phyloP scores from a whole-genome alignment of 2,797 vertebrate genomes.

The Lerista edwardsae region DNA sequence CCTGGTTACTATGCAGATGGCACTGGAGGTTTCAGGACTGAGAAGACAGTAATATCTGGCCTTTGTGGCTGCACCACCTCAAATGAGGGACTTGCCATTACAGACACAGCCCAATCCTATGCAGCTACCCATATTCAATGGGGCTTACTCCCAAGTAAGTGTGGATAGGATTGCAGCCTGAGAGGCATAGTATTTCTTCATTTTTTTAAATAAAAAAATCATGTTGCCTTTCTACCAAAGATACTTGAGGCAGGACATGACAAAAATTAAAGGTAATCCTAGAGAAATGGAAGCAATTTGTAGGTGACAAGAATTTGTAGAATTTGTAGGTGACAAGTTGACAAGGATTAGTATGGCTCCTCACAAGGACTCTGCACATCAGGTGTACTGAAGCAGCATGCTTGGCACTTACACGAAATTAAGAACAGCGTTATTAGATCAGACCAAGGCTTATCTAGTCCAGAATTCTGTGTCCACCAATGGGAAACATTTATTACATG shows the following conservation, averaged over 20 bases:
- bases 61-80: neutral
- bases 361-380: neutral
- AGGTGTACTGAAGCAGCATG: neutral
- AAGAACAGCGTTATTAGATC: neutral
- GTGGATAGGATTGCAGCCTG: no score
- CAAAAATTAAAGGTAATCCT: no score
- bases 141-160: no score
- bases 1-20: neutral
- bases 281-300: neutral
- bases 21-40: neutral
- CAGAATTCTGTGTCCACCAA: neutral
- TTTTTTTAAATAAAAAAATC: no score
- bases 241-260: no score
- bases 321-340: neutral
- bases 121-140: no score
- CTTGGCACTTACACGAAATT: neutral
- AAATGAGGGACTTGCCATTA: neutral
- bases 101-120: no score
- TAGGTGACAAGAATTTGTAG: no score
- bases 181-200: no score
- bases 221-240: no score
- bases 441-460: neutral
- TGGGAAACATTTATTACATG: no score
- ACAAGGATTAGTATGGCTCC: neutral
- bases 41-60: neutral